Conservation (phyloP, 2,113 vertebrate genomes). For the Xiphophorus hellerii region DNA sequence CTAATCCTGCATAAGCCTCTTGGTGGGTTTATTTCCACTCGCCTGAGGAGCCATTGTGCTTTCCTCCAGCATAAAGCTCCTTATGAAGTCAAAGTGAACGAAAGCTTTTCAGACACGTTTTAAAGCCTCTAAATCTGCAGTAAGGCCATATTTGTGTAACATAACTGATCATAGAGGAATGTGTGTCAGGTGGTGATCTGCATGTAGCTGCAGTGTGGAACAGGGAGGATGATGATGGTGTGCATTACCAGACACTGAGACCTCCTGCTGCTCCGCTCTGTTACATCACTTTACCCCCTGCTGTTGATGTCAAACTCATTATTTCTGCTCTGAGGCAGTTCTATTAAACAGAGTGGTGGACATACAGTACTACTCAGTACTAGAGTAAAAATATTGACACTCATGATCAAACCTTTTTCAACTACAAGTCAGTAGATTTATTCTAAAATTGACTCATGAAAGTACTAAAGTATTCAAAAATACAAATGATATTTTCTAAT, state of each 20-base stretch:
- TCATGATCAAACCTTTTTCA: too few species aligned
- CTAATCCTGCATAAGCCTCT: neutral
- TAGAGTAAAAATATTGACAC: too few species aligned
- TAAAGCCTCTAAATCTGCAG: conserved; percentile 14
- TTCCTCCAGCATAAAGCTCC: neutral
- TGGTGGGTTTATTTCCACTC: neutral
- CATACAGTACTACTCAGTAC: too few species aligned
- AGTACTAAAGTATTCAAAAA: too few species aligned
- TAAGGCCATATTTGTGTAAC: neutral
- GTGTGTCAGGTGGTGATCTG: conserved; percentile 9
- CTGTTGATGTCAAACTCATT: conserved; percentile 56
- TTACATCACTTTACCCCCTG: conserved; percentile 56
- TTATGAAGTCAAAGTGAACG: conserved; percentile 10
- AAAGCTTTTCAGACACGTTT: conserved; percentile 6
- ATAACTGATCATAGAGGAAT: conserved; percentile 21
- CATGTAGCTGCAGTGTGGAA: conserved; percentile 26
- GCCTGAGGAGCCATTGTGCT: neutral
- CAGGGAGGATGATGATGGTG: conserved; percentile 21
- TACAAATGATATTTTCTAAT: too few species aligned
- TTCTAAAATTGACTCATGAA: too few species aligned
- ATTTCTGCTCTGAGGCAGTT: conserved; percentile 43
- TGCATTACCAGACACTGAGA: conserved; percentile 37
- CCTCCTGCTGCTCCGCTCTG: conserved; percentile 39
- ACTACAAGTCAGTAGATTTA: too few species aligned
- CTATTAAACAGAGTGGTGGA: neutral